Conservation (phyloP, 2,888 invertebrate genomes). For the Brenthis ino region DNA sequence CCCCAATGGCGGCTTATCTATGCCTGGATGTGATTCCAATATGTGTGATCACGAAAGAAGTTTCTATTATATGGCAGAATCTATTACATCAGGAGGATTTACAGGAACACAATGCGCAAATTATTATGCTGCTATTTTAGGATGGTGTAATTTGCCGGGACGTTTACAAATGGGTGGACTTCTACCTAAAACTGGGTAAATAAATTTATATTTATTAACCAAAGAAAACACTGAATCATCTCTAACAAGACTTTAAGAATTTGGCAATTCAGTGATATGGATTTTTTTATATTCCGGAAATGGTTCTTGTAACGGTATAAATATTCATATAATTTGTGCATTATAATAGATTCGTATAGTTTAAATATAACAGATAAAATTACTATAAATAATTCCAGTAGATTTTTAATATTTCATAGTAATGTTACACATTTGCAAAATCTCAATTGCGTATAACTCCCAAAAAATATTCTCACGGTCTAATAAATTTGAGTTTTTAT, state of each 20-base stretch:
- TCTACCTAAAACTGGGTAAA: slow-evolving; percentile 59
- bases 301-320: too few relatives aligned
- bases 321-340: too few relatives aligned
- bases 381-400: too few relatives aligned
- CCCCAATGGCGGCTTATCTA: slow-evolving; percentile 62
- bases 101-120: slow-evolving; percentile 59
- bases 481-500: too few relatives aligned
- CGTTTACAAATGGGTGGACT: slow-evolving; percentile 63
- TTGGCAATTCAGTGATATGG: background rate
- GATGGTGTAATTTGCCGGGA: slow-evolving; percentile 51
- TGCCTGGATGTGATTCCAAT: slow-evolving; percentile 63
- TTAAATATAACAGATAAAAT: too few relatives aligned
- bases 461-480: too few relatives aligned
- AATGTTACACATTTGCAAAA: too few relatives aligned
- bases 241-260: background rate
- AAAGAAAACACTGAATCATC: too few relatives aligned
- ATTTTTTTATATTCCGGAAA: background rate
- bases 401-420: too few relatives aligned
- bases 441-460: too few relatives aligned
- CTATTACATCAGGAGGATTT: slow-evolving; percentile 55
- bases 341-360: too few relatives aligned
- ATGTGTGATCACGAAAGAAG: slow-evolving; percentile 60
- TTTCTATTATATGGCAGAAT: slow-evolving; percentile 62
- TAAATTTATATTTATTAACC: background rate
- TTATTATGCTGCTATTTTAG: slow-evolving; percentile 56